A percentile compares a stretch with the other conserved stretches of the same genome.
These are phyloP conservation scores for Apantesis nais DNA, from an alignment of 2,888 invertebrate genomes.

Conservation along the genomic window DNA sequence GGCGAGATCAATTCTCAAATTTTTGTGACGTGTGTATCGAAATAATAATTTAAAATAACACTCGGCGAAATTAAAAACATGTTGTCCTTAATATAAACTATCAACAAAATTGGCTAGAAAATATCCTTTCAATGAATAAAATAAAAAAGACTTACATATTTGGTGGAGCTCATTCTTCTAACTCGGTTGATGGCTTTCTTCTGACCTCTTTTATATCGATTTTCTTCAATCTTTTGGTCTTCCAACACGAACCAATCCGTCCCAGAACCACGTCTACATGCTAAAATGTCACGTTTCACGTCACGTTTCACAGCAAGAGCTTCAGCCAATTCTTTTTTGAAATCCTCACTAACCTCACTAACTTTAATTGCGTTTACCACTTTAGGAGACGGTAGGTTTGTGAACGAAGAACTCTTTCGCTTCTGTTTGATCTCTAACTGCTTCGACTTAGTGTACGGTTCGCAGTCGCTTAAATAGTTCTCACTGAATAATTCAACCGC, in stretches of 20 bases:
- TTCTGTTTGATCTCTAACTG: constrained; percentile 60
- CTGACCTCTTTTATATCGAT: constrained; percentile 71
- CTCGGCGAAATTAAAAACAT: neutral
- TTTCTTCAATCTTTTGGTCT: constrained; percentile 60
- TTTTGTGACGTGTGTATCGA: neutral
- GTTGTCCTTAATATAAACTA: neutral
- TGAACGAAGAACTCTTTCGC: constrained; percentile 73
- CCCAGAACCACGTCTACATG: constrained; percentile 71
- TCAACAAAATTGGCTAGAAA: neutral
- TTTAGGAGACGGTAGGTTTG: constrained; percentile 72
- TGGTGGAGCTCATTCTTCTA: constrained; percentile 79
- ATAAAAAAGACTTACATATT: constrained; percentile 73
- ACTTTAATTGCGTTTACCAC: constrained; percentile 73
- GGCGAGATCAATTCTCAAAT: neutral
- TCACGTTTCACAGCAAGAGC: constrained; percentile 62
- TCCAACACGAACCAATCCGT: constrained; percentile 82
- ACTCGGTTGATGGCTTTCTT: constrained; percentile 74
- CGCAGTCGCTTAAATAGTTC: constrained; percentile 77
- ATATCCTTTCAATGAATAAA: constrained; percentile 31
- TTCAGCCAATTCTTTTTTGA: constrained; percentile 69
- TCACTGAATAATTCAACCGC: constrained; percentile 79
- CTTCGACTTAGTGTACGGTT: constrained; percentile 71
- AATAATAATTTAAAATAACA: neutral
- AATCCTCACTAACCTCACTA: constrained; percentile 73
- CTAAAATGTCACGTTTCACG: constrained; percentile 31